phyloP scores from a whole-genome alignment of 2,888 invertebrate species.

The Erebia epiphron region DNA sequence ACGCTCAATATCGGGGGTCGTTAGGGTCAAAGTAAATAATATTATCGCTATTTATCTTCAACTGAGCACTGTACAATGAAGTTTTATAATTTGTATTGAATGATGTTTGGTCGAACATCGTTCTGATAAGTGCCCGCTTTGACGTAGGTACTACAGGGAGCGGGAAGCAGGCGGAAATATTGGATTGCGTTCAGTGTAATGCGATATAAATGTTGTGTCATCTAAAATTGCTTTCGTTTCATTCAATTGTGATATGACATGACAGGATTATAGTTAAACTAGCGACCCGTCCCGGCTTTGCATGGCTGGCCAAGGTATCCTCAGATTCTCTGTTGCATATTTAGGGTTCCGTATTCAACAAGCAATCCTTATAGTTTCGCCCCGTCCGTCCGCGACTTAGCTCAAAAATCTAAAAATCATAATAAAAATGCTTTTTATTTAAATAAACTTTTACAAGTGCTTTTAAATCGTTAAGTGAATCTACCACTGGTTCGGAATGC shows the following conservation, averaged over 20 bases:
- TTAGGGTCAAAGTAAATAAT: conserved; percentile 70
- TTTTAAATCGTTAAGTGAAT: no score
- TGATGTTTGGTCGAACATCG: conserved; percentile 31
- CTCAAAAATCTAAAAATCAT: no score
- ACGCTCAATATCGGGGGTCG: conserved; percentile 51
- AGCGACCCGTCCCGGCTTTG: no score
- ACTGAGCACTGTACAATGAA: conserved; percentile 43
- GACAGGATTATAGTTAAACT: conserved; percentile 14
- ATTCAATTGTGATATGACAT: conserved; percentile 17
- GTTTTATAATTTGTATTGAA: conserved; percentile 38
- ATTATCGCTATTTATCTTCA: conserved; percentile 68
- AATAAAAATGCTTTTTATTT: no score
- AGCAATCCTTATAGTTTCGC: no score
- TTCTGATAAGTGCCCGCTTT: conserved; percentile 17
- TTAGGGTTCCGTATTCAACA: no score
- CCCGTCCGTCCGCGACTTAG: no score
- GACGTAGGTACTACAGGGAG: conserved; percentile 26
- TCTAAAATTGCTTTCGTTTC: conserved; percentile 21
- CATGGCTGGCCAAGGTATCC: no score
- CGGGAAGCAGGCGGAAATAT: conserved; percentile 57
- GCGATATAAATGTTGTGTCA: conserved; percentile 32
- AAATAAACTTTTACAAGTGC: no score
- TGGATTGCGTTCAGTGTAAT: conserved; percentile 49
- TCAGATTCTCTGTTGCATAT: no score
- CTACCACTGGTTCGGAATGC: no score